phyloP scores from a whole-genome alignment of 2,797 vertebrate genomes.

The Pyrocephalus nanus region DNA sequence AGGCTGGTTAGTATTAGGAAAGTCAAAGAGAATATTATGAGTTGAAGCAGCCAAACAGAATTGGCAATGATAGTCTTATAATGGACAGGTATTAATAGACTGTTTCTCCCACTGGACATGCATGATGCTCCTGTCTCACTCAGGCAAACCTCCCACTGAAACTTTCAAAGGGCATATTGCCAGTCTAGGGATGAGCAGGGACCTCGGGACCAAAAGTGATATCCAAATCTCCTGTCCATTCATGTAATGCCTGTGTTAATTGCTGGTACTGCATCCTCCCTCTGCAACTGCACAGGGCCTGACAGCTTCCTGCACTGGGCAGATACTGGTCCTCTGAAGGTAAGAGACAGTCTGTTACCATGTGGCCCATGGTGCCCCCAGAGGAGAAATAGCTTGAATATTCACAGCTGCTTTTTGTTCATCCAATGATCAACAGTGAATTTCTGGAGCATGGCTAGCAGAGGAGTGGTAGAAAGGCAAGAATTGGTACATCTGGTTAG shows the following conservation, averaged over 20 bases:
- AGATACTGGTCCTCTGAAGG: background rate
- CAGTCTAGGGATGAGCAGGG: background rate
- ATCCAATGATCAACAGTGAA: background rate
- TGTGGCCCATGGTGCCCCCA: background rate
- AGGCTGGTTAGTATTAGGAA: conserved; percentile 51
- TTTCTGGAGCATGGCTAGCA: background rate
- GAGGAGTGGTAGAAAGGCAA: background rate
- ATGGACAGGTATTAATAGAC: conserved; percentile 42
- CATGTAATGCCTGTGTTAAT: background rate
- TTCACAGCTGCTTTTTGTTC: background rate
- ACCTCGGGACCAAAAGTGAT: background rate
- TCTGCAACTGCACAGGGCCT: background rate
- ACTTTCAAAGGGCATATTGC: background rate
- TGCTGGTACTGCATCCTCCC: background rate
- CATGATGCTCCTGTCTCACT: background rate
- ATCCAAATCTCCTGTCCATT: background rate
- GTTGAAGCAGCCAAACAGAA: conserved; percentile 57
- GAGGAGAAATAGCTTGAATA: background rate
- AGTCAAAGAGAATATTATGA: conserved; percentile 56
- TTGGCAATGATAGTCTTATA: conserved; percentile 26
- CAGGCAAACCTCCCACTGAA: conserved; percentile 4
- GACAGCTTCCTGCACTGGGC: background rate
- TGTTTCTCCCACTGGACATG: background rate
- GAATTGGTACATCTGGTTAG: background rate
- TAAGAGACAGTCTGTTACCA: background rate